Evolutionary conservation across 2,113 vertebrate genomes (phyloP), one percentile per base, ranked within the genome.

Genomic region (Caranx ignobilis): DNA sequence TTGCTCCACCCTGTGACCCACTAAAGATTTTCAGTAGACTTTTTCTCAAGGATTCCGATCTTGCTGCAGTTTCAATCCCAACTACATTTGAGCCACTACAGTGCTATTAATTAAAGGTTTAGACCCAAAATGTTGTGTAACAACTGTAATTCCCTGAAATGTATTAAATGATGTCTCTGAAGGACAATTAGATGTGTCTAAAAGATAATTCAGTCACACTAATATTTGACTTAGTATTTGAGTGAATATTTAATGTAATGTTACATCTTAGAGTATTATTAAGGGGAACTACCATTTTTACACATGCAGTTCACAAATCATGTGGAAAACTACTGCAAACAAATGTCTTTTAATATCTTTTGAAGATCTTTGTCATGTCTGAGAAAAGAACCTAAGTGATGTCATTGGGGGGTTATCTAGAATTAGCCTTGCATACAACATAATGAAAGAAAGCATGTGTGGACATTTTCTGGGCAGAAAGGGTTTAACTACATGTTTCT

Each of bases 41-140:
- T 79, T 11, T 52, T 74, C 19, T 80, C 48, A 74, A 81, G 54
- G 59, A 78, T 60, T 52, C 48, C 64, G 11, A 41, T 26, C 31
- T 59, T 57, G 55, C 39, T 69, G 37, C 55, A 65, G 26, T 4
- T 48, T 48, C 8, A 10, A 63, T 63, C 43, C 43, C 76, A 55
- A 77, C 26, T 55, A 15, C 34, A 3, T 31, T 60, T 11, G 2
- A 21, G 18, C 45, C 4, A 16, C 11, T 54, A 16, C 15, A 37
- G 55, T 16, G 6, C 3, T n/a, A 3, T 16, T 6, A 70, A 16
- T 31, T 0, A 54, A 16, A 3, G n/a, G 19, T 60, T 43, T 34
- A 74, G 9, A 7, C 6, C 2, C 6, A n/a, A 9, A 8, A 50
- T 19, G 48, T 19, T 19, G 16, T 50, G 19, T 50, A 50, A 50